These are phyloP conservation scores for Pachycephus smyrnensis DNA, from an alignment of 2,888 invertebrate species.

Conservation along the genomic window DNA sequence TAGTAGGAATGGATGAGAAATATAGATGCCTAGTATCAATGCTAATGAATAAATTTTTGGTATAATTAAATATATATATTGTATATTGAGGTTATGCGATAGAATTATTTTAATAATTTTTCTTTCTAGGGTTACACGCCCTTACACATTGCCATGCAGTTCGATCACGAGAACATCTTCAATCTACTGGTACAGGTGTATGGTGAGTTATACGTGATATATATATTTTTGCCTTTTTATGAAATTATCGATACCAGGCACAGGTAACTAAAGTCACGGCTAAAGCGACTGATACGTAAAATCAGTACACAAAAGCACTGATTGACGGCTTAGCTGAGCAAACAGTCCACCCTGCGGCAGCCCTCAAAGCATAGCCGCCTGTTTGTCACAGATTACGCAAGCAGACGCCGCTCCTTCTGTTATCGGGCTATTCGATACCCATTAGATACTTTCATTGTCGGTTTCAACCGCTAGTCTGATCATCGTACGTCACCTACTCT, in stretches of 20 bases:
- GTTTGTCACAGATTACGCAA: constrained; percentile 46
- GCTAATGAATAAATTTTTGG: neutral
- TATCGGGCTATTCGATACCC: constrained; percentile 38
- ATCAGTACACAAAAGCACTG: constrained; percentile 32
- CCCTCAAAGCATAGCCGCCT: constrained; percentile 38
- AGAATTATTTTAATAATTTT: constrained; percentile 25
- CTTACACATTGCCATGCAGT: constrained; percentile 92
- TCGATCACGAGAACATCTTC: constrained; percentile 88
- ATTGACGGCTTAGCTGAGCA: constrained; percentile 35
- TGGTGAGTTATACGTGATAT: constrained; percentile 73
- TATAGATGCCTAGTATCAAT: neutral
- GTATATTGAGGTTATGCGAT: neutral
- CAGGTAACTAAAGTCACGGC: neutral
- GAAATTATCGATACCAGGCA: neutral
- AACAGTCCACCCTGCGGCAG: constrained; percentile 34
- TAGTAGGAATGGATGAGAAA: neutral
- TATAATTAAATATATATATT: too few species aligned
- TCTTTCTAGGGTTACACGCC: constrained; percentile 91
- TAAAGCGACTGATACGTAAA: neutral
- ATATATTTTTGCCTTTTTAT: neutral
- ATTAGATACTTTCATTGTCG: constrained; percentile 26
- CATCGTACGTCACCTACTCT: constrained; percentile 1
- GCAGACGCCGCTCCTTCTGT: constrained; percentile 36
- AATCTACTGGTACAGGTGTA: constrained; percentile 90
- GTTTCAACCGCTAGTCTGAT: neutral